Conservation (phyloP, 2,888 invertebrate species). For the Druceiella hillmani region DNA sequence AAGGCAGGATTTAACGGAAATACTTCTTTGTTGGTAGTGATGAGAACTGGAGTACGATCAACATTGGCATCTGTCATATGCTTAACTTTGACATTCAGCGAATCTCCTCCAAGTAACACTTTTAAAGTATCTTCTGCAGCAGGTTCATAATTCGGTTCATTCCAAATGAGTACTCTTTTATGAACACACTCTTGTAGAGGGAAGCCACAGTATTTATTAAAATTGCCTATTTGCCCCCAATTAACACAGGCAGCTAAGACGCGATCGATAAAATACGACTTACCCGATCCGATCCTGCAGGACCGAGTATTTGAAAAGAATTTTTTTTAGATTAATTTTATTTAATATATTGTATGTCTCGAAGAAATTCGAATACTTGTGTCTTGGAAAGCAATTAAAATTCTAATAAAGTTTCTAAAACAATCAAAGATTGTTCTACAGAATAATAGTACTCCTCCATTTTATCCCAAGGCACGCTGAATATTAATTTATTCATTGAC, state of each 20-base stretch:
- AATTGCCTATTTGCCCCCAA: slow-evolving; percentile 14
- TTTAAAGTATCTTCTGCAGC: slow-evolving; percentile 19
- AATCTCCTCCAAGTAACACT: slow-evolving; percentile 18
- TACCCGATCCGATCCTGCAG: too few relatives aligned
- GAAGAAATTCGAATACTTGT: too few relatives aligned
- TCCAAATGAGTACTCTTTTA: slow-evolving; percentile 19
- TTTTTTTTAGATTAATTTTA: slow-evolving; percentile 9
- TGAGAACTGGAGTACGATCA: slow-evolving; percentile 18
- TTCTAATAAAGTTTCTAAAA: too few relatives aligned
- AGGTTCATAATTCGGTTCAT: slow-evolving; percentile 22
- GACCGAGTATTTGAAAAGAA: slow-evolving; percentile 12
- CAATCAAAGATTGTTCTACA: too few relatives aligned
- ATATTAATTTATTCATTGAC: slow-evolving; percentile 10
- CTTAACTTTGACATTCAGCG: slow-evolving; percentile 13
- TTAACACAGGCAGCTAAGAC: slow-evolving; percentile 12
- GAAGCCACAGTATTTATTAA: slow-evolving; percentile 18
- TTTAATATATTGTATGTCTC: slow-evolving; percentile 2
- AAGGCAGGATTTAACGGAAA: too few relatives aligned
- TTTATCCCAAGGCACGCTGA: slow-evolving; percentile 10
- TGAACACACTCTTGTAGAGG: slow-evolving; percentile 20
- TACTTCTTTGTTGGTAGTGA: too few relatives aligned
- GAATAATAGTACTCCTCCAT: slow-evolving; percentile 5
- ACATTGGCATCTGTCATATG: slow-evolving; percentile 16
- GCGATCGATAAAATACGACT: slow-evolving; percentile 13
- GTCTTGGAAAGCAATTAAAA: too few relatives aligned